These are phyloP conservation scores for Phrynosoma blainvillii DNA, from an alignment of 2,113 vertebrate species.

Conservation along the genomic window DNA sequence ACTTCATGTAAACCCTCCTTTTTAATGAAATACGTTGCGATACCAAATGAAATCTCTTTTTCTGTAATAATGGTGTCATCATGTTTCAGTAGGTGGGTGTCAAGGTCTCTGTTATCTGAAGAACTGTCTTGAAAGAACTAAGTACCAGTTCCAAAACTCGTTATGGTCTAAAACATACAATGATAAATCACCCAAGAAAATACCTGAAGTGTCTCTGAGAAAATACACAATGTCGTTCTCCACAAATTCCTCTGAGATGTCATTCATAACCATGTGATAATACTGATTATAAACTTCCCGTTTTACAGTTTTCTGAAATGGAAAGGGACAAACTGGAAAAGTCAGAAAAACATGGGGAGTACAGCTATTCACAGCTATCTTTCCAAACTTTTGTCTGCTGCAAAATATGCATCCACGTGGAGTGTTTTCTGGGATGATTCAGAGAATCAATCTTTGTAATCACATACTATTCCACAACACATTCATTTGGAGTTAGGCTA, in stretches of 20 bases:
- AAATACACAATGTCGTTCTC: slow-evolving; percentile 82
- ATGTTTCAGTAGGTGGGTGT: not conserved
- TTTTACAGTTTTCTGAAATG: slow-evolving; percentile 74
- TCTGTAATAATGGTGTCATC: not conserved
- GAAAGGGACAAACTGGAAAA: not conserved
- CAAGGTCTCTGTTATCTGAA: not conserved
- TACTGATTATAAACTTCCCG: slow-evolving; percentile 66
- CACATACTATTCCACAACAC: not conserved
- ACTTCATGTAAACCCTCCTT: not conserved
- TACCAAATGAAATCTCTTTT: not conserved
- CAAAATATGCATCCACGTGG: not conserved
- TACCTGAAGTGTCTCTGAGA: slow-evolving; percentile 85
- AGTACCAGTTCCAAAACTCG: not conserved
- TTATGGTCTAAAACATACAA: not conserved
- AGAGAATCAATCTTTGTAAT: not conserved
- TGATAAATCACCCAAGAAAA: not conserved
- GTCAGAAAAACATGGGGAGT: not conserved
- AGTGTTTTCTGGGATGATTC: no score
- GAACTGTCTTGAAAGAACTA: not conserved
- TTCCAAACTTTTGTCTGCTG: not conserved
- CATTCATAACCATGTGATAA: slow-evolving; percentile 75
- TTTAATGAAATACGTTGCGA: not conserved
- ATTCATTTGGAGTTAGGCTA: not conserved
- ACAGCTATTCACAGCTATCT: not conserved
- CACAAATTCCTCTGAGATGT: slow-evolving; percentile 78